Evolutionary conservation across 2,113 vertebrate genomes (phyloP), one percentile per base, ranked within the genome.

Genomic region (Anarrhichthys ocellatus): DNA sequence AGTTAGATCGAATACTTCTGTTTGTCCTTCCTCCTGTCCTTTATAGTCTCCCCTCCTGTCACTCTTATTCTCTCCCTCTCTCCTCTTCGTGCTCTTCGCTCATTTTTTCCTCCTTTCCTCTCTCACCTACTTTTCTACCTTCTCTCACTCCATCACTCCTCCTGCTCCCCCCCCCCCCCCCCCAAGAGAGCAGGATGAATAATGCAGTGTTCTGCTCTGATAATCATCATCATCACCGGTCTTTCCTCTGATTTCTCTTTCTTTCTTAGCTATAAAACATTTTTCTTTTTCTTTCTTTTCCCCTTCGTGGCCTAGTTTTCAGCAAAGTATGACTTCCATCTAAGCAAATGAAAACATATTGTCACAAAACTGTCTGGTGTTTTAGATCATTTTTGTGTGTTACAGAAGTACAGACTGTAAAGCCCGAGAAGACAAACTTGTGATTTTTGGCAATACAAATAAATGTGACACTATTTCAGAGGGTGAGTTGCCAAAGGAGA

Each of bases 171-270:
- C 61, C n/a, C n/a, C 27, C 38, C 50, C 42, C 76, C 32, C 46
- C 79, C 48, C 38, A 24, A 71, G 68, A 81, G 81, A 80, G 62
- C n/a, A 9, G 1, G 38, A 88, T 86, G 79, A 90, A 89, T 89
- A 87, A 90, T 91, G 76, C 85, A 89, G 74, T 13, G 29, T 89
- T 86, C 76, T 88, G 85, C 83, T 84, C 83, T 75, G 84, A 86
- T 88, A 83, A 78, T 91, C 90, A 89, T 61, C 58, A 29, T 59
- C 56, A 59, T 59, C 27, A 29, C 6, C 65, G 77, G 54, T 66
- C 52, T 76, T 83, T 69, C 56, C 76, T 83, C 79, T 50, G 24
- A 67, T 56, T 75, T 40, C 6, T 64, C 14, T 52, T 4, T 61
- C 2, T 22, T 34, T n/a, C 24, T 14, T 58, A 13, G 11, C 27